These are phyloP conservation scores for Drosophila cracens DNA, from an alignment of 2,888 invertebrate genomes.

Conservation along the genomic window DNA sequence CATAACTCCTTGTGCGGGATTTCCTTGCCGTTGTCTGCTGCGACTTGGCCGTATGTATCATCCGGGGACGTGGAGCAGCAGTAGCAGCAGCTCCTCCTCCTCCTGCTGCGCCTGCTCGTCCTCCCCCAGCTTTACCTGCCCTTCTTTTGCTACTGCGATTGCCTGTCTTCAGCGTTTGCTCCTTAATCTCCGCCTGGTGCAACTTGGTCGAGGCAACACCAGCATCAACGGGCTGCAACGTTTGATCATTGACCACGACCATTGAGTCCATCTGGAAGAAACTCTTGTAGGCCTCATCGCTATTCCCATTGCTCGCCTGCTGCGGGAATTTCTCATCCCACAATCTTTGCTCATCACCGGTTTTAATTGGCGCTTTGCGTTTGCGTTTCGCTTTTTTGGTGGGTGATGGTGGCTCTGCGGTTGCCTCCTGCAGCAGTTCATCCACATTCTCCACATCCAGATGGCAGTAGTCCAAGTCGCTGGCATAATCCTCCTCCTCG, in stretches of 20 bases:
- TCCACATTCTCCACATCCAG: constrained; percentile 84
- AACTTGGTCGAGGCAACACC: constrained; percentile 28
- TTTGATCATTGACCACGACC: constrained; percentile 77
- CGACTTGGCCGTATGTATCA: constrained; percentile 91
- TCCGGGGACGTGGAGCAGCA: constrained; percentile 87
- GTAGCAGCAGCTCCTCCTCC: background rate
- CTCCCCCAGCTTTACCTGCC: constrained; percentile 41
- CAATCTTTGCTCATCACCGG: constrained; percentile 33
- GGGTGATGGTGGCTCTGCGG: constrained; percentile 13
- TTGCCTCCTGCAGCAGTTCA: constrained; percentile 81
- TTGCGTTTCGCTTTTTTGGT: constrained; percentile 60
- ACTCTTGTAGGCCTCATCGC: constrained; percentile 85
- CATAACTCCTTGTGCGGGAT: constrained; percentile 86
- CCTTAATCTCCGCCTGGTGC: constrained; percentile 28
- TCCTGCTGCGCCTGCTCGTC: constrained; percentile 61
- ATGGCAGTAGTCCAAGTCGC: constrained; percentile 83
- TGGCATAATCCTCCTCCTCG: constrained; percentile 75
- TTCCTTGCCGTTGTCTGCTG: constrained; percentile 86
- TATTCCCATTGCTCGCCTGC: constrained; percentile 40
- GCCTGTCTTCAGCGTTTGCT: constrained; percentile 13
- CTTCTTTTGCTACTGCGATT: constrained; percentile 61
- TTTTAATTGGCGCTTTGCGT: constrained; percentile 32
- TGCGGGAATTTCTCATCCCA: constrained; percentile 83
- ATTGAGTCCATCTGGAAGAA: constrained; percentile 85
- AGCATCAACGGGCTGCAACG: constrained; percentile 53